Conservation (phyloP, 1,140 invertebrate genomes). For the Cyclargus thomasi region DNA sequence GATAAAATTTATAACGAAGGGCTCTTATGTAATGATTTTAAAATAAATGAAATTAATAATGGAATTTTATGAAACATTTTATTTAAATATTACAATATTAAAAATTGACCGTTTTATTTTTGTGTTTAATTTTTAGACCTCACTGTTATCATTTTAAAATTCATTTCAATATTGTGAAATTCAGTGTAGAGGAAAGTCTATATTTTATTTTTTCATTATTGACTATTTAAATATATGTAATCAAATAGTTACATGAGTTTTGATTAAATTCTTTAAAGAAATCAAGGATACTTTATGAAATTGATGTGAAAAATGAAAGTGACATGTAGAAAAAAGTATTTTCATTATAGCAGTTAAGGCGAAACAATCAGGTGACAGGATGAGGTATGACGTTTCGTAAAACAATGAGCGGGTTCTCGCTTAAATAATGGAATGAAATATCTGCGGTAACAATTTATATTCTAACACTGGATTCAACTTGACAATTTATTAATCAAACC, state of each 20-base stretch:
- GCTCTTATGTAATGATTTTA: neutral
- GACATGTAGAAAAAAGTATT: slow-evolving; percentile 24
- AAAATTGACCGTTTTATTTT: too few species aligned
- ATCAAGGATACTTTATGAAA: too few species aligned
- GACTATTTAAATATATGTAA: too few species aligned
- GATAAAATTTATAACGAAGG: slow-evolving; percentile 24
- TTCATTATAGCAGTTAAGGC: slow-evolving; percentile 32
- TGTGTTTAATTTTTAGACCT: too few species aligned
- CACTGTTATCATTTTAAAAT: too few species aligned
- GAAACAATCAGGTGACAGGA: slow-evolving; percentile 69
- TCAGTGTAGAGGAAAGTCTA: too few species aligned
- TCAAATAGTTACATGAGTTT: too few species aligned
- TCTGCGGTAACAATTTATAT: slow-evolving; percentile 73
- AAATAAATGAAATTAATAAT: neutral
- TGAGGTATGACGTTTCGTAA: slow-evolving; percentile 71
- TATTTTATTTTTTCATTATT: too few species aligned
- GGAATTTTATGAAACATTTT: neutral
- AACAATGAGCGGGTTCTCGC: slow-evolving; percentile 67
- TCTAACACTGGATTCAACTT: slow-evolving; percentile 73
- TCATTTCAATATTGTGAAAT: too few species aligned
- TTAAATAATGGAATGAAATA: slow-evolving; percentile 71
- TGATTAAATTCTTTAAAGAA: too few species aligned
- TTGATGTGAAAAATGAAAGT: neutral
- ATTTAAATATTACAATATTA: too few species aligned
- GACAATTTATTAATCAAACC: slow-evolving; percentile 75